Evolutionary conservation across 2,113 vertebrate species (phyloP).

Genomic region (Macquaria ambigua): DNA sequence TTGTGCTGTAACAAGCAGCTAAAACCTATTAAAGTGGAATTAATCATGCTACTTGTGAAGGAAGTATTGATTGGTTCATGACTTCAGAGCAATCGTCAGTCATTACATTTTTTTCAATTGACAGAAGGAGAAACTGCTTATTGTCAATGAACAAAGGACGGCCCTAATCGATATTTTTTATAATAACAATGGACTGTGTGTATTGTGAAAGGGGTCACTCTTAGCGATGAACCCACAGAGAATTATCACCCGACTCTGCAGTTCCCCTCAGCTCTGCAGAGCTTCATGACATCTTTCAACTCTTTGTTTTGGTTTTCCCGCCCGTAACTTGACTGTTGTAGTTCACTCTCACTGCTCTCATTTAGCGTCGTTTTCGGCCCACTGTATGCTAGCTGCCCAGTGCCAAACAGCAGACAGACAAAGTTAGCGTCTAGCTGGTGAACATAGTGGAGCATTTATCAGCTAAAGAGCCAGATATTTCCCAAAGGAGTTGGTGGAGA

Average conservation of each 20-base stretch:
- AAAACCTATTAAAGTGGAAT: constrained; percentile 73
- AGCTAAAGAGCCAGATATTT: background rate
- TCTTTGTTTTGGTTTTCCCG: background rate
- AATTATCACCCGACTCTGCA: background rate
- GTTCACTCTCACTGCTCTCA: background rate
- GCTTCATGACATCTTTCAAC: background rate
- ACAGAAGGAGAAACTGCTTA: background rate
- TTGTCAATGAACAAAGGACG: background rate
- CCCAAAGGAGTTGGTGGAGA: background rate
- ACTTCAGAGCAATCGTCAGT: constrained; percentile 31
- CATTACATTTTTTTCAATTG: constrained; percentile 19
- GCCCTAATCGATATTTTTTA: background rate
- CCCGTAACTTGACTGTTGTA: background rate
- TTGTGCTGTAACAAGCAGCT: constrained; percentile 68
- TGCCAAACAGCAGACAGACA: background rate
- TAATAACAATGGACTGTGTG: background rate
- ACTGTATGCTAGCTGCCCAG: background rate
- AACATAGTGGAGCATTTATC: background rate
- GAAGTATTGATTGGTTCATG: constrained; percentile 44
- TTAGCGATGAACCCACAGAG: background rate
- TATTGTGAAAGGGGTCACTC: background rate
- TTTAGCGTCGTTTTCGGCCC: no score
- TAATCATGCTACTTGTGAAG: constrained; percentile 48
- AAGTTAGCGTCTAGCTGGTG: background rate
- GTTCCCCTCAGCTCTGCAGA: background rate